Evolutionary conservation across 2,113 vertebrate species (phyloP).

Genomic region (Bolborhynchus lineola): DNA sequence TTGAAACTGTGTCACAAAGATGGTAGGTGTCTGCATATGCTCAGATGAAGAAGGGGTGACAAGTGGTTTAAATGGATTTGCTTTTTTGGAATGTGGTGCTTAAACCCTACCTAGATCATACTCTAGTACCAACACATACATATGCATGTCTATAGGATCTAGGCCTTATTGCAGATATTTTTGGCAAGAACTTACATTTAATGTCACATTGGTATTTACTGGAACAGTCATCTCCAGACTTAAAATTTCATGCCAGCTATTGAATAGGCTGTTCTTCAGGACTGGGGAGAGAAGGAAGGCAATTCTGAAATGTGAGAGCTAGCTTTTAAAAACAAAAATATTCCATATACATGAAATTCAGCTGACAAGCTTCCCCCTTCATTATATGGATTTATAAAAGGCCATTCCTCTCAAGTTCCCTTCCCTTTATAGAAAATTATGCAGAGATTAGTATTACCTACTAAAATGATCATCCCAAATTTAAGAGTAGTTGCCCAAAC

Average conservation of each 20-base stretch:
- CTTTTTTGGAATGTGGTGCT: neutral
- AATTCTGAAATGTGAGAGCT: neutral
- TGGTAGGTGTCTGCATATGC: conserved; percentile 7
- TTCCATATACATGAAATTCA: neutral
- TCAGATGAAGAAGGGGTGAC: conserved; percentile 9
- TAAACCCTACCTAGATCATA: neutral
- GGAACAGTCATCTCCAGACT: neutral
- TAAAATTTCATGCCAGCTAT: neutral
- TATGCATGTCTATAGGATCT: neutral
- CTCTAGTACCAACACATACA: neutral
- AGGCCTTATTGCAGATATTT: neutral
- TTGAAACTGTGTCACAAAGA: neutral
- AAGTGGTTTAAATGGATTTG: neutral
- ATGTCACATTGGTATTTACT: conserved; percentile 13
- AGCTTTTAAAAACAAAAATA: neutral
- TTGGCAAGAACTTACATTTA: conserved; percentile 4
- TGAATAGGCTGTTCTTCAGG: neutral
- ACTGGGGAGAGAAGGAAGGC: neutral
- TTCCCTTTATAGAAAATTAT: neutral
- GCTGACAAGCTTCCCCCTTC: neutral
- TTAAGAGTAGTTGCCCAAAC: neutral
- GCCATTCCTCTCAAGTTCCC: neutral
- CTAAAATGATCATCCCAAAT: neutral
- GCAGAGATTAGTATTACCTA: neutral
- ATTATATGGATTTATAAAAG: neutral